Conservation (phyloP, 1,140 invertebrate genomes). For the Camponotus floridanus region DNA sequence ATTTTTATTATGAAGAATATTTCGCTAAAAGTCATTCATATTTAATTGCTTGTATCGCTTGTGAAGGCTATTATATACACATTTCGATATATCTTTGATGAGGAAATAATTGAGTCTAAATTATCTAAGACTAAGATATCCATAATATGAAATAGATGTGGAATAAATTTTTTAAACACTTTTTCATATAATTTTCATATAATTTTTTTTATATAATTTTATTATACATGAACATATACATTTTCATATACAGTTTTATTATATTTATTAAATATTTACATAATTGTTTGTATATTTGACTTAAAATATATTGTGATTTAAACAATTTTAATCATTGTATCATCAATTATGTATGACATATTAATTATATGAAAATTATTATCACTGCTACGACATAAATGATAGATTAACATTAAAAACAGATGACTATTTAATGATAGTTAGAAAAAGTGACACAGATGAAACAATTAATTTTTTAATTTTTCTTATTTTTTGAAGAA, state of each 20-base stretch:
- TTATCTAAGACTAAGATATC: neutral
- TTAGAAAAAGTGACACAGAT: neutral
- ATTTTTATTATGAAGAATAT: slow-evolving; percentile 2
- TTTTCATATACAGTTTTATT: neutral
- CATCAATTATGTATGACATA: neutral
- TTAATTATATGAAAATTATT: neutral
- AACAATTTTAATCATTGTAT: neutral
- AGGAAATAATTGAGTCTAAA: neutral
- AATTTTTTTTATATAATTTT: too few species aligned
- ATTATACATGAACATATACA: neutral
- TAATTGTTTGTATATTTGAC: neutral
- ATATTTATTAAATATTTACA: neutral
- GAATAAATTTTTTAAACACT: neutral
- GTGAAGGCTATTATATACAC: neutral
- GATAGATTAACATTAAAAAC: neutral
- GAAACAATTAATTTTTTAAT: neutral
- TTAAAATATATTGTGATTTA: neutral
- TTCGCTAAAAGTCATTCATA: neutral
- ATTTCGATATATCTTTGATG: neutral
- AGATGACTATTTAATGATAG: too few species aligned
- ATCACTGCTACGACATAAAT: neutral
- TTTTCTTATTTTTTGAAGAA: neutral
- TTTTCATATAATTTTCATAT: too few species aligned
- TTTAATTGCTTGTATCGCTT: neutral
- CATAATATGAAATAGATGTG: neutral